These are phyloP conservation scores for Metallyticus violacea DNA, from an alignment of 2,888 invertebrate species.

Conservation along the genomic window DNA sequence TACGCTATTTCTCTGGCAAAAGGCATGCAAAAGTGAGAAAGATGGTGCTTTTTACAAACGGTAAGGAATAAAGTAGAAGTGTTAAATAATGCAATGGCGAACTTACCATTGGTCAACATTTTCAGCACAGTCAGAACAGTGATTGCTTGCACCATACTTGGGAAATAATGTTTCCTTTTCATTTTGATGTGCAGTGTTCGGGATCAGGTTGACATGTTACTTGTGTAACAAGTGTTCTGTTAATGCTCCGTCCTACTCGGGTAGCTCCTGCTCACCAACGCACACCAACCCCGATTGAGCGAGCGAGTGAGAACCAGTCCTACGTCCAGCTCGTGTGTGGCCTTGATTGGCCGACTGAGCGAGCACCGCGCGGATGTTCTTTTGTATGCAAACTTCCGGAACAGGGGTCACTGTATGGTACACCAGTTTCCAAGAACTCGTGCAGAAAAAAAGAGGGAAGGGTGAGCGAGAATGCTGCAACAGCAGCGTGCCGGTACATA, in stretches of 20 bases:
- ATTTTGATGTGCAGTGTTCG: slow-evolving; percentile 48
- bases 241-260: neutral
- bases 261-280: neutral
- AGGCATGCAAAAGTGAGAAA: neutral
- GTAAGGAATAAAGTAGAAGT: neutral
- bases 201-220: slow-evolving; percentile 8
- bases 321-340: neutral
- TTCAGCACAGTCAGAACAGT: slow-evolving; percentile 79
- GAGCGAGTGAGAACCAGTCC: neutral
- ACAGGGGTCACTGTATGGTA: neutral
- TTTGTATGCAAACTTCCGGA: neutral
- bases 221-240: neutral
- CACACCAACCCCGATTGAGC: neutral
- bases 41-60: neutral
- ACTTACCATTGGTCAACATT: slow-evolving; percentile 75
- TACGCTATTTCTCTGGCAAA: too few species aligned
- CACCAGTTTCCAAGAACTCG: neutral
- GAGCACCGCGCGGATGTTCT: neutral
- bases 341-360: neutral
- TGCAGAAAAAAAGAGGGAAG: neutral
- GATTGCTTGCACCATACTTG: slow-evolving; percentile 79
- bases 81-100: neutral
- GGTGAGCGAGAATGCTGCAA: neutral
- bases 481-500: neutral
- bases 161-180: slow-evolving; percentile 56